A percentile compares a stretch with the other conserved stretches of the same genome.
phyloP scores from a whole-genome alignment of 2,113 vertebrate species.

The Dasyurus viverrinus region DNA sequence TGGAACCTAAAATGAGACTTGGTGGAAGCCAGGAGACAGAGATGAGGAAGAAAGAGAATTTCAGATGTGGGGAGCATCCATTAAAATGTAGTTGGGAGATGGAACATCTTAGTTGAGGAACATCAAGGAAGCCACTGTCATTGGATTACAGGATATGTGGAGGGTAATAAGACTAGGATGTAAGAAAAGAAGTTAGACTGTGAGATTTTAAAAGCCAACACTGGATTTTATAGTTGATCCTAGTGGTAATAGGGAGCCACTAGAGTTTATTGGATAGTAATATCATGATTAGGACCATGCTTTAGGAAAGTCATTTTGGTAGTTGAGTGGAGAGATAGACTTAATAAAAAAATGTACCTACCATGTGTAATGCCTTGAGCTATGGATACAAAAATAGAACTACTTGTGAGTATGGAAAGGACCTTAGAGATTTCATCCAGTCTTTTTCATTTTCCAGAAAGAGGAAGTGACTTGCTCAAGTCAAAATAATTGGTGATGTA shows the following conservation, averaged over 20 bases:
- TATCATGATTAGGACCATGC: background rate
- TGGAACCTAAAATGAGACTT: background rate
- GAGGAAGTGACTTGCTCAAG: background rate
- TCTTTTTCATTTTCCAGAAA: background rate
- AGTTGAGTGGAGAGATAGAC: background rate
- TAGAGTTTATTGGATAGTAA: background rate
- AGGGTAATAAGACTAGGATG: background rate
- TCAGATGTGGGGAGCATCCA: background rate
- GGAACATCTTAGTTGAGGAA: background rate
- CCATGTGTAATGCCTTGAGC: background rate
- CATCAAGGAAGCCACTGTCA: background rate
- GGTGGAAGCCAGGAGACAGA: background rate
- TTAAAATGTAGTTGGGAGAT: background rate
- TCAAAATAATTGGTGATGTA: background rate
- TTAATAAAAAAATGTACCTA: background rate
- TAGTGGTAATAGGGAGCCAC: background rate
- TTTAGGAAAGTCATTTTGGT: background rate
- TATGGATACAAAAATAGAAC: background rate
- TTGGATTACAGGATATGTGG: background rate
- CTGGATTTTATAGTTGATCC: background rate
- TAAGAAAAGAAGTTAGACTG: background rate
- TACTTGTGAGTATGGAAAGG: background rate
- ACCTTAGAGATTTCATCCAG: background rate
- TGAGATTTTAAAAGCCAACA: background rate
- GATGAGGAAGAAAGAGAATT: background rate